Evolutionary conservation across 2,113 vertebrate species (phyloP).

Genomic region (Tenrec ecaudatus): DNA sequence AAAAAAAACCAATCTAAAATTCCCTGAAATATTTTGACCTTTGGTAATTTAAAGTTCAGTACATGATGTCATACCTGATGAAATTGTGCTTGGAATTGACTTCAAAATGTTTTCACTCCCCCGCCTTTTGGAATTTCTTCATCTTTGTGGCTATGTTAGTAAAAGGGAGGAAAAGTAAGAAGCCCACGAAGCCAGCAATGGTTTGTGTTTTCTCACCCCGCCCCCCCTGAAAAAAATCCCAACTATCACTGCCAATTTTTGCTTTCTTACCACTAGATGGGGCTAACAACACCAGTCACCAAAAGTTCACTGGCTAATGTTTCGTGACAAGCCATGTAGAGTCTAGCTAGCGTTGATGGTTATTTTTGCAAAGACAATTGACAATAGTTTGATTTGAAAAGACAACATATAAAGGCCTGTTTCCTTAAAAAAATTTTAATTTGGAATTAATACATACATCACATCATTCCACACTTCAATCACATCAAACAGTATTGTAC

Average conservation of each 20-base stretch:
- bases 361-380: no score
- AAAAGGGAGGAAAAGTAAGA: constrained; percentile 53
- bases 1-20: constrained; percentile 18
- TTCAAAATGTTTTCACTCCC: constrained; percentile 48
- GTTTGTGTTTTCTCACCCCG: not conserved
- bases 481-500: no score
- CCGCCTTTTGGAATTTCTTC: constrained; percentile 8
- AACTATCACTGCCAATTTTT: not conserved
- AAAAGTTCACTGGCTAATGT: not conserved
- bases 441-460: no score
- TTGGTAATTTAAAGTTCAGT: constrained; percentile 34
- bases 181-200: not conserved
- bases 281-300: not conserved
- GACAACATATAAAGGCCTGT: not conserved
- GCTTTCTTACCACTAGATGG: constrained; percentile 4
- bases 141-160: not conserved
- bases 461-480: no score
- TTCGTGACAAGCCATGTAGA: not conserved
- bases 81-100: constrained; percentile 26
- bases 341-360: not conserved
- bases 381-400: constrained; percentile 4
- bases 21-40: constrained; percentile 60
- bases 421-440: not conserved
- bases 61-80: constrained; percentile 1
- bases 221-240: not conserved